These are phyloP conservation scores for Aporrectodea caliginosa DNA, from an alignment of 1,140 invertebrate species.

Conservation along the genomic window DNA sequence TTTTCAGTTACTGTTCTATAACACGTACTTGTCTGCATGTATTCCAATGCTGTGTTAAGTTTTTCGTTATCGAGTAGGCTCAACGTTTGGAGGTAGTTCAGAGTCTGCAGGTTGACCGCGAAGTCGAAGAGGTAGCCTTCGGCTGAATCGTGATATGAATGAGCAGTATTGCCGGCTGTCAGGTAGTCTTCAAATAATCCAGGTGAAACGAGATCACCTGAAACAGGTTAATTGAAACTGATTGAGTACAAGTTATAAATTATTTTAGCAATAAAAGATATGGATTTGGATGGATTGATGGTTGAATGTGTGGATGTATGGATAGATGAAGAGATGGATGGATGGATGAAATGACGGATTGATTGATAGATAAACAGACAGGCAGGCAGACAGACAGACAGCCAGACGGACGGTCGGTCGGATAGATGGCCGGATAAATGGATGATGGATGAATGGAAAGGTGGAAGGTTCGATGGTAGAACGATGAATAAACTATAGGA, in stretches of 20 bases:
- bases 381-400: no score
- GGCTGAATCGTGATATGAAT: neutral
- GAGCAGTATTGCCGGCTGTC: neutral
- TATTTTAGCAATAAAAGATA: neutral
- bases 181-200: slow-evolving; percentile 8
- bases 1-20: no score
- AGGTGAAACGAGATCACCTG: slow-evolving; percentile 11
- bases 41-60: neutral
- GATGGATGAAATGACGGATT: no score
- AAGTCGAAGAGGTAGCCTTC: slow-evolving; percentile 1
- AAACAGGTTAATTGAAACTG: neutral
- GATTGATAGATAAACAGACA: no score
- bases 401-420: no score
- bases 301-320: no score
- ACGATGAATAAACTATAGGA: no score
- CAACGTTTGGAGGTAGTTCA: neutral
- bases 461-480: no score
- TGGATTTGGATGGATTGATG: neutral
- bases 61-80: neutral
- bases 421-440: no score
- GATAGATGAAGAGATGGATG: no score
- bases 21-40: slow-evolving; percentile 2
- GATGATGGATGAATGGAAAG: no score
- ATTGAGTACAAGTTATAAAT: neutral
- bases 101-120: slow-evolving; percentile 11